Evolutionary conservation across 2,797 vertebrate genomes (phyloP).

Genomic region (Siniperca obscura): DNA sequence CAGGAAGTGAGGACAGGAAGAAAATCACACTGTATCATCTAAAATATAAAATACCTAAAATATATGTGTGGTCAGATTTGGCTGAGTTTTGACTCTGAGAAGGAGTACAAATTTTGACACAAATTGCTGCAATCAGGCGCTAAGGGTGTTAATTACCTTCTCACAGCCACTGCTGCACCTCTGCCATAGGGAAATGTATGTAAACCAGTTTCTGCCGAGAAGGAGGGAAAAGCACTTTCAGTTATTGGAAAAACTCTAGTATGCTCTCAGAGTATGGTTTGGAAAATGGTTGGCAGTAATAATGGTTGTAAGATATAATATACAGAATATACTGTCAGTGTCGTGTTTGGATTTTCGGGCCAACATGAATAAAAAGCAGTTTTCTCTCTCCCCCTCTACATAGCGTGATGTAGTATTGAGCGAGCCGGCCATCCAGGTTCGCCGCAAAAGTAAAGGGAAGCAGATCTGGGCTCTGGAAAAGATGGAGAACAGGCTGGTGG

Average conservation of each 20-base stretch:
- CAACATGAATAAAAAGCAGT: background rate
- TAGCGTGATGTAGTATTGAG: constrained; percentile 93
- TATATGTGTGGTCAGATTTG: background rate
- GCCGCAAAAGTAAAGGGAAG: constrained; percentile 94
- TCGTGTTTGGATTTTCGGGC: background rate
- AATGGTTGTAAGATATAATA: background rate
- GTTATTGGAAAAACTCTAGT: background rate
- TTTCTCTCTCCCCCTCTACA: background rate
- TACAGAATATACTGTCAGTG: background rate
- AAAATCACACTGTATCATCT: background rate
- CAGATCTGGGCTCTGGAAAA: constrained; percentile 99
- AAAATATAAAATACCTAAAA: background rate
- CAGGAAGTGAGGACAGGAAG: background rate
- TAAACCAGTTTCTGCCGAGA: background rate
- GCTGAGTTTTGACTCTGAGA: background rate
- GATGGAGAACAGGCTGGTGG: constrained; percentile 95
- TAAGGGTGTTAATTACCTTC: background rate
- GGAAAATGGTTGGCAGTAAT: background rate
- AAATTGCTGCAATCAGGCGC: background rate
- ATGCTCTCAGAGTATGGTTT: background rate
- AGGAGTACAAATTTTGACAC: background rate
- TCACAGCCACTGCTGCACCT: background rate
- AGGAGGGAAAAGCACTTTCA: background rate
- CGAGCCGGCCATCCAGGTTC: constrained; percentile 95
- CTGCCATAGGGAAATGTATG: background rate